phyloP scores from a whole-genome alignment of 2,888 invertebrate genomes.

The Cosmorhoe ocellata region DNA sequence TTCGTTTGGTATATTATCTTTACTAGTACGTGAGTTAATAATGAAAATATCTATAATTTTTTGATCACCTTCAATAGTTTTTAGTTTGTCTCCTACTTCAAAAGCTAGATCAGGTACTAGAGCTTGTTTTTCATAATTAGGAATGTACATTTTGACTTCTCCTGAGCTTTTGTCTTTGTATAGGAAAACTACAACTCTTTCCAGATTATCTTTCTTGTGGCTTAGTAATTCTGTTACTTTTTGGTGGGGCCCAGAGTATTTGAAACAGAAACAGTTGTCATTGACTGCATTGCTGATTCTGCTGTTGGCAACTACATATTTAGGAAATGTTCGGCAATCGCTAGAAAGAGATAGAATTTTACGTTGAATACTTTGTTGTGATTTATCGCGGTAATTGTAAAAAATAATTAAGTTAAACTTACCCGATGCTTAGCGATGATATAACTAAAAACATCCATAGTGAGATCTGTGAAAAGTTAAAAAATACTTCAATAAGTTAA shows the following conservation, averaged over 20 bases:
- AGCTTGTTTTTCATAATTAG: slow-evolving; percentile 50
- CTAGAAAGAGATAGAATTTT: slow-evolving; percentile 10
- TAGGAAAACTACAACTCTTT: slow-evolving; percentile 56
- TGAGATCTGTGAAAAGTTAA: slow-evolving; percentile 20
- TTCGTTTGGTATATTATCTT: not conserved
- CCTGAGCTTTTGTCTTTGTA: slow-evolving; percentile 43
- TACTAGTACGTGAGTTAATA: not conserved
- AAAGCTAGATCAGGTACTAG: slow-evolving; percentile 53
- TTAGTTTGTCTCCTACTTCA: slow-evolving; percentile 41
- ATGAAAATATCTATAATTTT: slow-evolving; percentile 24
- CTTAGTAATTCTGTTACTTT: slow-evolving; percentile 39
- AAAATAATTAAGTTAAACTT: not conserved
- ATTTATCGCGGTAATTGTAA: no score
- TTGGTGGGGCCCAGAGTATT: slow-evolving; percentile 8
- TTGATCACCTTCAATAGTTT: slow-evolving; percentile 21
- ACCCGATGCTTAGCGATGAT: slow-evolving; percentile 16
- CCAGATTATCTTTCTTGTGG: slow-evolving; percentile 31
- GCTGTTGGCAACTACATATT: not conserved
- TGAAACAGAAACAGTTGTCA: slow-evolving; percentile 44
- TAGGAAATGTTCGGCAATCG: not conserved
- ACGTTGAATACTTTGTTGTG: no score
- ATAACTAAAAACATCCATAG: slow-evolving; percentile 13
- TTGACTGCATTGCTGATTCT: not conserved
- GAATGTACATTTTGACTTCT: slow-evolving; percentile 47
- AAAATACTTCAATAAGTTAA: no score